Conservation (phyloP, 2,888 invertebrate species). For the Eupsilia transversa region DNA sequence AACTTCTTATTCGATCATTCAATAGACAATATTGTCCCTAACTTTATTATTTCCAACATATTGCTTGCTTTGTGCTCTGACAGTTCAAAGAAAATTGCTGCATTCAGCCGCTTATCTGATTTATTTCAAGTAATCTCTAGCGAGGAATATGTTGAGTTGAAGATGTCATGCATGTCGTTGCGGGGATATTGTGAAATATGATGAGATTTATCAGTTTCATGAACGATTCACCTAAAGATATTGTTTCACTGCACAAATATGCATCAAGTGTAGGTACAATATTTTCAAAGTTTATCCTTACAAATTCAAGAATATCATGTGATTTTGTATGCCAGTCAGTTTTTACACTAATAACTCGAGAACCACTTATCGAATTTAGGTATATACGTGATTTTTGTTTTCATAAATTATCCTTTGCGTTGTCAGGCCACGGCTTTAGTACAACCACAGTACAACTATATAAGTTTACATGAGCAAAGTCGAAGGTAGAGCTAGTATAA, state of each 20-base stretch:
- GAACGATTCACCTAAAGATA: conserved; percentile 1
- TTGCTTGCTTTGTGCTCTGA: conserved; percentile 36
- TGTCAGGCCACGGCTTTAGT: neutral
- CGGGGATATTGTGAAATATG: conserved; percentile 6
- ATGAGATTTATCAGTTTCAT: neutral
- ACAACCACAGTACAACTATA: neutral
- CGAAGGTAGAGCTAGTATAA: neutral
- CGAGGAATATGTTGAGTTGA: conserved; percentile 3
- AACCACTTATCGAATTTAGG: neutral
- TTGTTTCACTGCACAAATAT: neutral
- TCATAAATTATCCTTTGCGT: neutral
- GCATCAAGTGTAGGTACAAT: neutral
- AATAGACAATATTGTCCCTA: conserved; percentile 37
- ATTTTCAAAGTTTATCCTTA: neutral
- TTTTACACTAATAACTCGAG: neutral
- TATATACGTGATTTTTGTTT: neutral
- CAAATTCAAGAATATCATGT: neutral
- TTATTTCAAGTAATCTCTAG: conserved; percentile 30
- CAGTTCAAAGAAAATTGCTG: conserved; percentile 42
- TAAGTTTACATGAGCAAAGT: neutral
- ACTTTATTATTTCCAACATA: conserved; percentile 31
- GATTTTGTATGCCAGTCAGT: neutral
- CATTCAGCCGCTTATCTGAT: conserved; percentile 30
- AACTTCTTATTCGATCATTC: conserved; percentile 47
- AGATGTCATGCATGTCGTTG: conserved; percentile 17